phyloP scores from a whole-genome alignment of 2,888 invertebrate species.

The Chalcis sispes region DNA sequence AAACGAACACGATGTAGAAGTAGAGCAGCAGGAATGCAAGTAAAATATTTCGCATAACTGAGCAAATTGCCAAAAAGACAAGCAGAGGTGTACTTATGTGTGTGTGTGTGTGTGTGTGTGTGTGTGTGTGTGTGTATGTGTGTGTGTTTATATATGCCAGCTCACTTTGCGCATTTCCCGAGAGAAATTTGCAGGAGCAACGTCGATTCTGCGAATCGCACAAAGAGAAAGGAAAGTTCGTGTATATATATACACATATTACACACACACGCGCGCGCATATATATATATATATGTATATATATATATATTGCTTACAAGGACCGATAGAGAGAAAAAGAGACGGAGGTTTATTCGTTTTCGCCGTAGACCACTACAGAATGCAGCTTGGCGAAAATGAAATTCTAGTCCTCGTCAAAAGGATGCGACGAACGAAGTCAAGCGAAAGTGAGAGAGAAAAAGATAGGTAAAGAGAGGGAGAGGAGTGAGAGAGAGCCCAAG shows the following conservation, averaged over 20 bases:
- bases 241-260: neutral
- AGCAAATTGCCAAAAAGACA: conserved; percentile 38
- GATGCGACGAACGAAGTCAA: too few species aligned
- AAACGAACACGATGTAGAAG: neutral
- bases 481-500: neutral
- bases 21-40: neutral
- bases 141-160: too few species aligned
- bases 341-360: conserved; percentile 3
- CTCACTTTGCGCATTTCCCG: conserved; percentile 30
- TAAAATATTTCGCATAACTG: conserved; percentile 34
- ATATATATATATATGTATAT: neutral
- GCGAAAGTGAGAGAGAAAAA: neutral
- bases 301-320: too few species aligned
- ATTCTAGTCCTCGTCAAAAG: conserved; percentile 47
- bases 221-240: conserved; percentile 37
- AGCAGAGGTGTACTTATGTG: neutral
- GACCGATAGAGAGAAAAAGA: neutral
- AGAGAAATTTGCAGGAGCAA: conserved; percentile 34
- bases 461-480: neutral
- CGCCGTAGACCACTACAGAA: conserved; percentile 9
- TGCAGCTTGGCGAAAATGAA: conserved; percentile 42
- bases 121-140: too few species aligned
- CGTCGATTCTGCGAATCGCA: conserved; percentile 17
- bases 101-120: too few species aligned
- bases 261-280: neutral